Base-by-base conservation (phyloP, 2,113 vertebrate genomes). In the Panthera leo region DNA sequence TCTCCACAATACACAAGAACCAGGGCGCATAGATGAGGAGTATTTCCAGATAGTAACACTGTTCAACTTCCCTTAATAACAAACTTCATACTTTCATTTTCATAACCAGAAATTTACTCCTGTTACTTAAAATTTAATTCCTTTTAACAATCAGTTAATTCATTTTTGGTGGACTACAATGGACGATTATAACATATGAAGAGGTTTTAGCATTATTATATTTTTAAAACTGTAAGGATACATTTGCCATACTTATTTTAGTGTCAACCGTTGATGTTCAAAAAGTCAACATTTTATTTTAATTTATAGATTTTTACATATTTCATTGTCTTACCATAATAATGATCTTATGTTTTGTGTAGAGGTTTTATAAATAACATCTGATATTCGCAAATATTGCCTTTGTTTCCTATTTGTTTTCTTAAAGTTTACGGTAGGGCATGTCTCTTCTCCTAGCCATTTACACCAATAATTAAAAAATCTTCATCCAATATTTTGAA, bases 121-220 rank as follows among this genome's bases (percentile, higher is more conserved):
- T 85, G 5, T 68, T 91, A 91, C 27, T 83, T 86, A 92, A 92
- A 96, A 51, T 42, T 70, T 80, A 78, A 78, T 78, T 94, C 14
- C 15, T 55, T 63, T 80, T 36, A 29, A 4, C 89, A 75, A 65
- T 51, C 3, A 71, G 15, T 92, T 58, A n/a, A 75, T 79, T 93
- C 9, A 71, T 13, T 86, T 98, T 96, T 85, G 10, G 5, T 93
- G 23, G 16, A 67, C 34, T 79, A 65, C 8, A 93, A 34, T 65
- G 18, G 29, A 48, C 45, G 5, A 84, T 39, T 90, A 21, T 68
- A 10, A 63, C 21, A 91, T 13, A 27, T 48, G 12, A 9, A 82
- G 23, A 91, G 0, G 25, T n/a, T n/a, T 29, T 92, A 12, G 16
- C 21, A 18, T 36, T 67, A 78, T 14, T 83, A 16, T 63, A 34